Evolutionary conservation across 2,113 vertebrate species (phyloP).

Genomic region (Neomonachus schauinslandi): DNA sequence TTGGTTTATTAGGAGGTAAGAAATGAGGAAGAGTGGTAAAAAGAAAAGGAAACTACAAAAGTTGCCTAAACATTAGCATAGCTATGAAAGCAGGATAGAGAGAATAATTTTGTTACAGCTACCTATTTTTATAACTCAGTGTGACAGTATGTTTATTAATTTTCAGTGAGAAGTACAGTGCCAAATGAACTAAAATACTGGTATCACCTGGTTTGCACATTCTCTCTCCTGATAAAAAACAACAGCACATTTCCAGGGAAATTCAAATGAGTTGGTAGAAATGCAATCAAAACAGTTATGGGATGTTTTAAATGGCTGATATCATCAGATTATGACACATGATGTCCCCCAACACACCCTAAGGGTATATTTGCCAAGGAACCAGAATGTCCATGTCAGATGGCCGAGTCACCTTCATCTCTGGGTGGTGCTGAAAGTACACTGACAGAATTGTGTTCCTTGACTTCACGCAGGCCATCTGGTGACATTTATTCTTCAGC

Average conservation of each 20-base stretch:
- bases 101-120: background rate
- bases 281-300: background rate
- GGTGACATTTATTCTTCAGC: background rate
- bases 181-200: background rate
- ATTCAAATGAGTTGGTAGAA: slow-evolving; percentile 52
- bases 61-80: background rate
- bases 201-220: background rate
- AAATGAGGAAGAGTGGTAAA: background rate
- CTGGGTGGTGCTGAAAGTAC: background rate
- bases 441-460: background rate
- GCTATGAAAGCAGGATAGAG: background rate
- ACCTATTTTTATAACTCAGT: background rate
- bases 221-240: background rate
- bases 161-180: slow-evolving; percentile 27
- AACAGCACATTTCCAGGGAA: slow-evolving; percentile 13
- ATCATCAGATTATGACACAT: background rate
- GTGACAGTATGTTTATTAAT: slow-evolving; percentile 17
- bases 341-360: background rate
- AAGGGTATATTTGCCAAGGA: background rate
- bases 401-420: background rate
- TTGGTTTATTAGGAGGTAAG: background rate
- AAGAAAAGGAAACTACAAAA: background rate
- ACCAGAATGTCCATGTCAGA: background rate
- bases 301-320: background rate
- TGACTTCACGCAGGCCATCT: slow-evolving; percentile 9